Evolutionary conservation across 2,888 invertebrate species (phyloP).

Genomic region (Drosophila meridionalis): DNA sequence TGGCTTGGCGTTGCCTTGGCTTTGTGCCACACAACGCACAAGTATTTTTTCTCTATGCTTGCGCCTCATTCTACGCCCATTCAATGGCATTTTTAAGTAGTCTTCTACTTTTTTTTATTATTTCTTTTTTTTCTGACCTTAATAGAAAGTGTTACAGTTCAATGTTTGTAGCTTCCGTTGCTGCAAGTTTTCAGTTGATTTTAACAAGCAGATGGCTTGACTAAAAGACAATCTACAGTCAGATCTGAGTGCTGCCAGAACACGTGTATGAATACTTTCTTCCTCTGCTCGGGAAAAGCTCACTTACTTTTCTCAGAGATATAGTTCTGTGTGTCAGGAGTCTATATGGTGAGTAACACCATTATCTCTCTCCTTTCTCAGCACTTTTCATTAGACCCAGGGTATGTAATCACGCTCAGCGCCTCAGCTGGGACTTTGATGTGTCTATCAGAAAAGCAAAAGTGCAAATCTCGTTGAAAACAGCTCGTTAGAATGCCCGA

Average conservation of each 20-base stretch:
- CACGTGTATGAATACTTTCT: background rate
- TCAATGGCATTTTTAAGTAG: constrained; percentile 69
- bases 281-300: background rate
- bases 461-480: constrained; percentile 54
- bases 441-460: constrained; percentile 62
- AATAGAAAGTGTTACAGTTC: constrained; percentile 82
- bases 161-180: constrained; percentile 70
- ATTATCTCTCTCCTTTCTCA: constrained; percentile 3
- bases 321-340: background rate
- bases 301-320: background rate
- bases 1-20: constrained; percentile 19
- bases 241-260: constrained; percentile 3
- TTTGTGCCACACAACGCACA: constrained; percentile 60
- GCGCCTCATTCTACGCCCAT: constrained; percentile 67
- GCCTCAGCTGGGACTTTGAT: constrained; percentile 4
- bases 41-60: constrained; percentile 42
- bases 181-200: constrained; percentile 18
- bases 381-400: background rate
- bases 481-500: constrained; percentile 63
- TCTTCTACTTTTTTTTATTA: constrained; percentile 35
- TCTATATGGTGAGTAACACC: no score
- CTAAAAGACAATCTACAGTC: constrained; percentile 10
- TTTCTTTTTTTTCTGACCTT: constrained; percentile 60
- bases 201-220: constrained; percentile 11
- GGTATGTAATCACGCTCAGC: constrained; percentile 7